These are phyloP conservation scores for Darevskia nairensis DNA, from an alignment of 2,797 vertebrate genomes.

Conservation along the genomic window DNA sequence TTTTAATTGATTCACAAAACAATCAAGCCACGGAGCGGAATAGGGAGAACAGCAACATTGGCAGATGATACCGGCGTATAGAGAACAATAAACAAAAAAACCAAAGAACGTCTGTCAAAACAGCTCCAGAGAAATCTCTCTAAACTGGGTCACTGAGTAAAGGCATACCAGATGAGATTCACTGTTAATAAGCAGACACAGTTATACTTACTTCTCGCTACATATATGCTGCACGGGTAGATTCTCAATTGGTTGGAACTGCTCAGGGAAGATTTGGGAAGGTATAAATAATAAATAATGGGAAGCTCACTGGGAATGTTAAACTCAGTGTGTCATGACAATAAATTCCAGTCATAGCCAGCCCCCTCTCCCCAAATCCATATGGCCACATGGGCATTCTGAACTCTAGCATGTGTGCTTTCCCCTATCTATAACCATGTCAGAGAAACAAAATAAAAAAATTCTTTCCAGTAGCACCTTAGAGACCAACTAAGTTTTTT, in stretches of 20 bases:
- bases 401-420: neutral
- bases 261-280: neutral
- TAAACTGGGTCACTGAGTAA: slow-evolving; percentile 8
- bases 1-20: neutral
- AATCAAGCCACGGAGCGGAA: neutral
- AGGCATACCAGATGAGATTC: neutral
- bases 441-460: neutral
- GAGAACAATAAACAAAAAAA: neutral
- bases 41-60: neutral
- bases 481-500: too few species aligned
- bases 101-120: slow-evolving; percentile 2
- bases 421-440: neutral
- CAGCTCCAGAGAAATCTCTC: neutral
- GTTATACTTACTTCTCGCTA: neutral
- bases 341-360: neutral
- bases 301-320: neutral
- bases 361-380: neutral
- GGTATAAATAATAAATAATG: neutral
- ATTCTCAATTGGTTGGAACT: neutral
- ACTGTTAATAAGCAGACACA: neutral
- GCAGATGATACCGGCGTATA: neutral
- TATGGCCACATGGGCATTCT: neutral
- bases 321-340: neutral
- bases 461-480: too few species aligned
- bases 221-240: too few species aligned